Evolutionary conservation across 2,888 invertebrate genomes (phyloP), one percentile per base, ranked within the genome.

Genomic region (Steromphala cineraria): DNA sequence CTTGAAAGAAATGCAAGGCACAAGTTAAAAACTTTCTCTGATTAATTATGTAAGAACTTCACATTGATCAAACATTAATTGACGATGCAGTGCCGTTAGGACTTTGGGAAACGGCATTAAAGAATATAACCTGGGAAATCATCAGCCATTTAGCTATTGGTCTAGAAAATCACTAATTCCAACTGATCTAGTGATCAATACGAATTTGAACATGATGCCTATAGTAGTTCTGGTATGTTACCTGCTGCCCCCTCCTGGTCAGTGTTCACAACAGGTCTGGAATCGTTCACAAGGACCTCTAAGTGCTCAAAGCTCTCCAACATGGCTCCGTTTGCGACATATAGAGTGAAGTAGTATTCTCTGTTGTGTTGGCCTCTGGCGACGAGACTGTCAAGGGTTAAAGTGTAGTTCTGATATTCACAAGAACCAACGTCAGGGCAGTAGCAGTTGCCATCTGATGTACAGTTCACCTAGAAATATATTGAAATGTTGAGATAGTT

Each of bases 281-380:
- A 87, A 13, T 82, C 83, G 28, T 88, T 87, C 17, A 86, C 82
- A 17, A 84, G 71, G 5, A 88, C 83, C 21, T 85, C 84, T 0
- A 86, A 19, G 19, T 82, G 82, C 62, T 86, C 84, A 28, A 81
- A 82, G n/a, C 71, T 83, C 0, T 79, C 31, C 2, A 88, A 81
- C 24, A 53, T 55, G 0, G 89, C 88, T 5, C 82, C 79, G 67
- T 88, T 89, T 8, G 83, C 87, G 10, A 78, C 86, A 52, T 67
- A 82, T 0, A 89, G 56, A 2, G 85, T 83, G 62, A 88, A 86
- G 78, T 79, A 83, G 71, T 88, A 88, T 67, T 85, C 83, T 21
- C 88, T 75, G 74, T 89, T 86, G 74, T 89, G 89, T 46, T 87
- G 67, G 8, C 87, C 87, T 4, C 56, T 82, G 40, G 31, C 67